Base-by-base conservation (phyloP, 2,113 vertebrate species). In the Gobius niger region DNA sequence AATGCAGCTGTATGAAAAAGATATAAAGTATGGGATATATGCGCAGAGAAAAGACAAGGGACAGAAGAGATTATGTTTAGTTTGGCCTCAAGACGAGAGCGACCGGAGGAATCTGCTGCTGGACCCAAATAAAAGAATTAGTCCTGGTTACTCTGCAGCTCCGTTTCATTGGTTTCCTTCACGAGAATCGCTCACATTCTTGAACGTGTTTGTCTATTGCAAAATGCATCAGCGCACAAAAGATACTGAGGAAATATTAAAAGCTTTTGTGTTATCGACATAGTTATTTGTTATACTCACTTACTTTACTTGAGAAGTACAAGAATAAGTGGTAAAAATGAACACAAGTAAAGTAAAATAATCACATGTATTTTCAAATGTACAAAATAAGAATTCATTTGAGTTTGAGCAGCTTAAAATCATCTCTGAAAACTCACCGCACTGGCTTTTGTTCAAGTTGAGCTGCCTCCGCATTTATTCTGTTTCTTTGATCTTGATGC, bases 121-220 rank as follows among this genome's bases (percentile, higher is more conserved):
- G 94, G 95, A 94, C 94, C 95, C 93, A 94, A 95, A 95, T 94
- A 94, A 95, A 95, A 93, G 92, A 94, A 96, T 98, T 95, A 96
- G 93, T 90, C 92, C 85, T 46, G 92, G 86, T 93, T 95, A 93
- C 95, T 93, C 92, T 92, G 74, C 92, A 92, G 88, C 94, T 93
- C 93, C 94, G 96, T 98, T 96, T 97, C 95, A 93, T 95, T 92
- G 92, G 94, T 93, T 97, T 97, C 95, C 96, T 96, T 94, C 91
- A 86, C 91, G 89, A 85, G 87, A 93, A 94, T 94, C 91, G 91
- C 91, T 85, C 72, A 40, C 82, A 94, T 95, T 92, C 93, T 94
- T 91, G 89, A 94, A 95, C 94, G 93, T 93, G 92, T 95, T 95
- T 93, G 93, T 94, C 93, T 96, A 93, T 93, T 94, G 91, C 92